Evolutionary conservation across 2,113 vertebrate species (phyloP), one percentile per base, ranked within the genome.

Genomic region (Pao palembangensis): DNA sequence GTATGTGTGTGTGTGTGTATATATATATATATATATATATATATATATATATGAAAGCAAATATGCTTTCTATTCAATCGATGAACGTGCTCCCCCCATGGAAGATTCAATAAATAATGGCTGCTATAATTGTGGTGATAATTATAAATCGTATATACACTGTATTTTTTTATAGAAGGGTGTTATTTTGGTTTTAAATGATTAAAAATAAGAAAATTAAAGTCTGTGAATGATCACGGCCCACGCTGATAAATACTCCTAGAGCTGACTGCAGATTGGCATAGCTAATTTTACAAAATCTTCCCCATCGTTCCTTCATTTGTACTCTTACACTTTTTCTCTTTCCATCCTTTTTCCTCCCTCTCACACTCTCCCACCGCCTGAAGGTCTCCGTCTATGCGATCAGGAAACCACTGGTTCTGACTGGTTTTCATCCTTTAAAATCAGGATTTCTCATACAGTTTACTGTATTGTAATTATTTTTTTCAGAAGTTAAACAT

Each of bases 221-320:
- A 11, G 34, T 38, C 25, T 7, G 5, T 28, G 6, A 28, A 28
- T 28, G 88, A 74, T 89, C 86, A 90, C 88, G 90, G 87, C 75
- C 89, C 90, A 79, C 90, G 88, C 92, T 91, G 91, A 89, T 89
- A 28, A 88, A 85, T 91, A 87, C 74, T 86, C 91, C 84, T 90
- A 90, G 87, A 91, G 91, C 91, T 87, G 88, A 91, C 83, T 91
- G 85, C 88, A 92, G 93, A 82, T 87, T 74, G 85, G 87, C 81
- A 61, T 89, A 86, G 86, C 88, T 93, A 91, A 92, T 94, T 94
- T 91, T 90, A 84, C 78, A 82, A 50, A 78, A 84, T 84, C 61
- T 58, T 69, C 57, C 6, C 34, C 17, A 76, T 69, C 48, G 21
- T 46, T 73, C 69, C 61, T 56, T 78, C 64, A 5, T 19, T 83